Conservation (phyloP, 2,797 vertebrate species). For the Darevskia nairensis region DNA sequence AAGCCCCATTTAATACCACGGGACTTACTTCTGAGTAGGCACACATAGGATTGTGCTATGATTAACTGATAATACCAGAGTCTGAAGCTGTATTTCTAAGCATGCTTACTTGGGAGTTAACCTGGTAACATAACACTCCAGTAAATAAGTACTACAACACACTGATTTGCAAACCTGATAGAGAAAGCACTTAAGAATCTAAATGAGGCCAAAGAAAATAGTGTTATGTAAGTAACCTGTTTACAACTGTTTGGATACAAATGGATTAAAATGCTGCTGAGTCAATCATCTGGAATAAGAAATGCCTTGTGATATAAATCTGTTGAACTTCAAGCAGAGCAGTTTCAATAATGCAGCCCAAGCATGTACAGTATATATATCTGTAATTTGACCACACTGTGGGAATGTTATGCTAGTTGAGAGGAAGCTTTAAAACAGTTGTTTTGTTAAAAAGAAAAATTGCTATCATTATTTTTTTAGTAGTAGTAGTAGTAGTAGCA, state of each 20-base stretch:
- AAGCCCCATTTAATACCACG: neutral
- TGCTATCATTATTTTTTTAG: constrained; percentile 10
- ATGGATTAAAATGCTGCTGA: constrained; percentile 55
- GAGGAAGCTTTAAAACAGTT: neutral
- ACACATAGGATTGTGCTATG: no score
- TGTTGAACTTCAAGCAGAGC: constrained; percentile 49
- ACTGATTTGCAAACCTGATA: neutral
- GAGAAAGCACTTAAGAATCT: neutral
- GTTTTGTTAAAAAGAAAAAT: neutral
- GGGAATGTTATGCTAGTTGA: neutral
- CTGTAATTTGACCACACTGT: neutral
- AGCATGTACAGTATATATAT: neutral
- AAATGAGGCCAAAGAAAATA: neutral
- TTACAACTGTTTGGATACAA: constrained; percentile 35
- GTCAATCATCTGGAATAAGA: constrained; percentile 49
- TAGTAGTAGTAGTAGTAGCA: rapidly evolving
- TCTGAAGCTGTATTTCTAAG: neutral
- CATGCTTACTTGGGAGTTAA: neutral
- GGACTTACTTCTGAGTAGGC: neutral
- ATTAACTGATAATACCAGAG: no score
- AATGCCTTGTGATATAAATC: constrained; percentile 29
- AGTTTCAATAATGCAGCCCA: neutral
- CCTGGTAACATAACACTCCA: no score
- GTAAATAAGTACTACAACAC: neutral
- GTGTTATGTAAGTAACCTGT: constrained; percentile 58